Evolutionary conservation across 2,888 invertebrate species (phyloP).

Genomic region (Anarsia innoxiella): DNA sequence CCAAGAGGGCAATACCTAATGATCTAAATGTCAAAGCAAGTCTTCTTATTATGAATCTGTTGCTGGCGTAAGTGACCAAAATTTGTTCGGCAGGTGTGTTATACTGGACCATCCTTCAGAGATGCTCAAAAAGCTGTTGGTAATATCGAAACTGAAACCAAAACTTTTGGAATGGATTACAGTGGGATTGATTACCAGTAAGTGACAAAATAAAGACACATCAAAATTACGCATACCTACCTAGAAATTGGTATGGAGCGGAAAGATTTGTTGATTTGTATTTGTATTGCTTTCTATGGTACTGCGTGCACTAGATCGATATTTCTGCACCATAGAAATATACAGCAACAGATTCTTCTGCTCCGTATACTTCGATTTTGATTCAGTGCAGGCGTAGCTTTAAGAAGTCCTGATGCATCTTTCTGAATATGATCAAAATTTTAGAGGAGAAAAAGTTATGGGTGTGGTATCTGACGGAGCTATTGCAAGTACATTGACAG

Average conservation of each 20-base stretch:
- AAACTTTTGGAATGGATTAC: conserved; percentile 38
- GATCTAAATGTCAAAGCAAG: too few species aligned
- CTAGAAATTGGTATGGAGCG: too few species aligned
- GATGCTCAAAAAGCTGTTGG: conserved; percentile 29
- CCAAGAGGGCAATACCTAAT: too few species aligned
- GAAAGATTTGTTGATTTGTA: too few species aligned
- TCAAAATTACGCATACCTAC: neutral
- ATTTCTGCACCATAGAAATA: too few species aligned
- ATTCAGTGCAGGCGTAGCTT: neutral
- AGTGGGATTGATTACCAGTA: conserved; percentile 40
- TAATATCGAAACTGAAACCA: conserved; percentile 11
- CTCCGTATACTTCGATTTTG: too few species aligned
- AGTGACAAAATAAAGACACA: conserved; percentile 13
- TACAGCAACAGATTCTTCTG: too few species aligned
- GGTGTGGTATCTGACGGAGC: conserved; percentile 73
- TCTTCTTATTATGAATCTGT: too few species aligned
- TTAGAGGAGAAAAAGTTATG: conserved; percentile 75
- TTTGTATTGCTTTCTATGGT: too few species aligned
- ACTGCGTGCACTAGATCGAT: too few species aligned
- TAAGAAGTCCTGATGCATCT: neutral
- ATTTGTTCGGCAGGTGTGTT: conserved; percentile 42
- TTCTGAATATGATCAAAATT: neutral
- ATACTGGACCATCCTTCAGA: conserved; percentile 31
- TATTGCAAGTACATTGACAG: conserved; percentile 73
- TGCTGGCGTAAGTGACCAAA: too few species aligned